Evolutionary conservation across 1,140 invertebrate species (phyloP).

Genomic region (Danaus melanippus): DNA sequence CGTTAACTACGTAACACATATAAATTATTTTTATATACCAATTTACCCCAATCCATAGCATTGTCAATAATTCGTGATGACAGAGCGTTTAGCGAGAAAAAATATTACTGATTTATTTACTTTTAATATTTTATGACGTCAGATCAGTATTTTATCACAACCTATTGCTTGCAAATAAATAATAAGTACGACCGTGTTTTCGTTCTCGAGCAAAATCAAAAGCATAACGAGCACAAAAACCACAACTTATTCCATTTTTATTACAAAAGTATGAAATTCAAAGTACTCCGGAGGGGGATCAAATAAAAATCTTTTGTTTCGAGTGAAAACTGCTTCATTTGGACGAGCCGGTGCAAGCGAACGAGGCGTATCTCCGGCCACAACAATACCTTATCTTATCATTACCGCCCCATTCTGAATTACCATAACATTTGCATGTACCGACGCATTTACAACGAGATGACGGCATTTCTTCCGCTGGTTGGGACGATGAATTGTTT

Average conservation of each 20-base stretch:
- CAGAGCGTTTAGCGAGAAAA: slow-evolving; percentile 43
- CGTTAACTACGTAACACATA: slow-evolving; percentile 55
- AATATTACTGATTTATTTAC: slow-evolving; percentile 1
- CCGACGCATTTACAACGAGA: slow-evolving; percentile 59
- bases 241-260: no score
- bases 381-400: slow-evolving; percentile 66
- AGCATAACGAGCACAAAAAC: no score
- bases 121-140: no score
- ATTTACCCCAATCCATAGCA: slow-evolving; percentile 61
- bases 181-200: no score
- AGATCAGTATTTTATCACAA: no score
- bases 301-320: slow-evolving; percentile 16
- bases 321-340: slow-evolving; percentile 5
- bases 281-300: slow-evolving; percentile 1
- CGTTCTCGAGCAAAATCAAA: no score
- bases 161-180: no score
- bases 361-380: slow-evolving; percentile 53
- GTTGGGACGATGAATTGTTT: slow-evolving; percentile 2
- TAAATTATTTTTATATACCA: slow-evolving; percentile 67
- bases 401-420: slow-evolving; percentile 57
- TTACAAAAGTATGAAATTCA: no score
- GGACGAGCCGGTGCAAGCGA: slow-evolving; percentile 23
- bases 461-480: slow-evolving; percentile 67
- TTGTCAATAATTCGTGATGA: slow-evolving; percentile 41
- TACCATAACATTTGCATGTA: slow-evolving; percentile 68